Evolutionary conservation across 2,888 invertebrate genomes (phyloP), one percentile per base, ranked within the genome.

Genomic region (Rhagium mordax): DNA sequence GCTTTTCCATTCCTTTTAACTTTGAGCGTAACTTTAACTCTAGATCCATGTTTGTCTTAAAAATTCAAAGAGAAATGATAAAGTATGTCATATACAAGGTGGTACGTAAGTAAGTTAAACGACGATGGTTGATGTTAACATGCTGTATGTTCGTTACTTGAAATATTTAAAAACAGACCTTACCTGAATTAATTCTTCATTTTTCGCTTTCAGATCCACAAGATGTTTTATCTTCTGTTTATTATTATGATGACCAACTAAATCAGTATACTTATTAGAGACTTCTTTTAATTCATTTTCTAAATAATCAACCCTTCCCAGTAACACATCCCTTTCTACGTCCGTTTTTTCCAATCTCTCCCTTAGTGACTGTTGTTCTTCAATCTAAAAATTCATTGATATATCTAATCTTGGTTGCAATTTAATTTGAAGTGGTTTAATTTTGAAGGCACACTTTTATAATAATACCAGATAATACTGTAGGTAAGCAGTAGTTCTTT

Each of bases 181-280:
- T 41, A 90, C 90, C 88, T 89, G 88, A 77, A 86, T 84, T 49
- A 90, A 81, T 74, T 87, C 87, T 53, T 84, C 81, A 75, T 88
- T 88, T 79, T 88, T 89, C 18, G 85, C 84, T 81, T 90, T 90
- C 20, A 90, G 78, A 74, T 89, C 88, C 1, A 84, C 81, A 20
- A 90, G 80, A 80, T 92, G 91, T 71, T 91, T 91, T 61, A 92
- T 91, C 84, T 91, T 92, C 83, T 93, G 92, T 78, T 90, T 91
- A 76, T 91, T 90, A 84, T 93, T 93, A 78, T 92, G 91, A 80
- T 93, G 92, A 0, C 92, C 92, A n/a, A 92, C 85, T 64, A 91
- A 84, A 73, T 90, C 89, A 1, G 91, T 90, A 82, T 92, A 92
- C 78, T 91, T 90, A 89, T 77, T 21, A 1, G 71, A 64, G 20